Evolutionary conservation across 2,113 vertebrate species (phyloP).

Genomic region (Platichthys stellatus): DNA sequence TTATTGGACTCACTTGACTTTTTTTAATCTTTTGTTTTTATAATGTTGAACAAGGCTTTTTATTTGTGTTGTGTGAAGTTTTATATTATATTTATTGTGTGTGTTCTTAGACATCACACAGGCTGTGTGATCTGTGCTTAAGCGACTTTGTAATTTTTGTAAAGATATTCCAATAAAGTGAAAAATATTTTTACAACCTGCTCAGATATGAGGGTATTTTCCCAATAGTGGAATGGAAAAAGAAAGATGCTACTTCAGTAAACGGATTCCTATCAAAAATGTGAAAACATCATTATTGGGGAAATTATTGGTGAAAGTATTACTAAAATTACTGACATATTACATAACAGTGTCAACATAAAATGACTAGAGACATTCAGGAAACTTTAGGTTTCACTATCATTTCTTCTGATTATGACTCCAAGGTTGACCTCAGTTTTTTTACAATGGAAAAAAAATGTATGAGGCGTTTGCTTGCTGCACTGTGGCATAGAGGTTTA

Average conservation of each 20-base stretch:
- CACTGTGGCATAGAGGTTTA: not conserved
- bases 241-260: no score
- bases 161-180: slow-evolving; percentile 65
- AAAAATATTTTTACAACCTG: slow-evolving; percentile 65
- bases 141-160: slow-evolving; percentile 74
- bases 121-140: slow-evolving; percentile 65
- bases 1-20: slow-evolving; percentile 25
- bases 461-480: not conserved
- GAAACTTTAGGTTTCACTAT: not conserved
- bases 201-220: slow-evolving; percentile 1
- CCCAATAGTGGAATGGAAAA: not conserved
- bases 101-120: slow-evolving; percentile 62
- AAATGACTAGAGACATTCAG: not conserved
- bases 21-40: not conserved
- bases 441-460: not conserved
- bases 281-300: no score
- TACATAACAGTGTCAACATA: no score
- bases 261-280: no score
- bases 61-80: slow-evolving; percentile 59
- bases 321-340: not conserved
- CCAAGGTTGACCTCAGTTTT: not conserved
- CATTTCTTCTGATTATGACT: not conserved
- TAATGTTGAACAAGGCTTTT: slow-evolving; percentile 28
- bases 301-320: no score
- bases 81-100: slow-evolving; percentile 73